These are phyloP conservation scores for Acanthisitta chloris DNA, from an alignment of 2,113 vertebrate species.

Conservation along the genomic window DNA sequence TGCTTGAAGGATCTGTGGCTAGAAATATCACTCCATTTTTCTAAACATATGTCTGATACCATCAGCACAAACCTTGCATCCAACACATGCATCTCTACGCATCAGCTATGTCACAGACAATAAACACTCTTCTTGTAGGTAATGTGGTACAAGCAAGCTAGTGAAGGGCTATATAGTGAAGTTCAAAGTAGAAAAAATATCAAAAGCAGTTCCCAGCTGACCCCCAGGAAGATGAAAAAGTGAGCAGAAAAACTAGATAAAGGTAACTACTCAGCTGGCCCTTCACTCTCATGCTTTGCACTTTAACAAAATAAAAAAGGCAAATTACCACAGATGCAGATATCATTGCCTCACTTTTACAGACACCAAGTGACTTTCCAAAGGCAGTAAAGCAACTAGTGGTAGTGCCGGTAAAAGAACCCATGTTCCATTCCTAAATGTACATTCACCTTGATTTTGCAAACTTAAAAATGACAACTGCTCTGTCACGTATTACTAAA, in stretches of 20 bases:
- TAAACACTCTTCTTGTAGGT: background rate
- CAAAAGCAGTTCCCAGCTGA: background rate
- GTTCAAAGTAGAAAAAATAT: background rate
- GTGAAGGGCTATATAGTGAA: background rate
- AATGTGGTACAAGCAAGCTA: background rate
- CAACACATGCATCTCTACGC: background rate
- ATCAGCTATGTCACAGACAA: background rate
- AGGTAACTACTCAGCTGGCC: background rate
- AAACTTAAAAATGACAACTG: background rate
- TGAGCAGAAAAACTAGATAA: background rate
- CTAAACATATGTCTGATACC: background rate
- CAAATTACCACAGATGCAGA: background rate
- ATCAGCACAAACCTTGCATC: background rate
- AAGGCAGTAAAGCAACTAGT: background rate
- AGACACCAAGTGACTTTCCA: background rate
- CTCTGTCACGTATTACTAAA: background rate
- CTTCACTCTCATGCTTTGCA: background rate
- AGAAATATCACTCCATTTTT: background rate
- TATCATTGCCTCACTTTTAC: background rate
- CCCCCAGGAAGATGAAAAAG: background rate
- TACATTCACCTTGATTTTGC: background rate
- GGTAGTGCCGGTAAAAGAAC: background rate
- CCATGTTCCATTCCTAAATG: background rate
- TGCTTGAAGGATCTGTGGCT: background rate
- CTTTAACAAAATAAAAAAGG: background rate